phyloP scores from a whole-genome alignment of 2,888 invertebrate species.

The Lasioglossum marginatum region DNA sequence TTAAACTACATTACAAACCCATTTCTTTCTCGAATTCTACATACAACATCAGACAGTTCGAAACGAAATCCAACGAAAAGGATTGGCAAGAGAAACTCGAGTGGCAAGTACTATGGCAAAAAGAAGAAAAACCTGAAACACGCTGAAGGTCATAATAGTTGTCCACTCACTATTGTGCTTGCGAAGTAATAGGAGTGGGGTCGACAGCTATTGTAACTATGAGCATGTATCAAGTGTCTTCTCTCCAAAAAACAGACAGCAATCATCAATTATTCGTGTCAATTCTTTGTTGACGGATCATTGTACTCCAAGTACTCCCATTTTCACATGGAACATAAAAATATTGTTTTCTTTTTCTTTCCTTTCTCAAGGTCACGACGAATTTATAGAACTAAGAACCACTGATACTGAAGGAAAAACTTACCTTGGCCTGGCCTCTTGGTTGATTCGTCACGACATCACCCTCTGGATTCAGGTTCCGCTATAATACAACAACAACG shows the following conservation, averaged over 20 bases:
- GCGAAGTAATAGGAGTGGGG: background rate
- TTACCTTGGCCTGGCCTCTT: conserved; percentile 80
- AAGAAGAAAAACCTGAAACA: background rate
- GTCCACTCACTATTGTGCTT: background rate
- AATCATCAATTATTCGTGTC: background rate
- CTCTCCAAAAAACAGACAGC: background rate
- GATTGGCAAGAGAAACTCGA: background rate
- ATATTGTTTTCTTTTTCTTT: background rate
- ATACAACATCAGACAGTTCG: background rate
- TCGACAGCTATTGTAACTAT: background rate
- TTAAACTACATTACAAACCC: conserved; percentile 2
- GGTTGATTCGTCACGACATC: conserved; percentile 83
- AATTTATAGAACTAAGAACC: conserved; percentile 50
- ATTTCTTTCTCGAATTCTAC: background rate
- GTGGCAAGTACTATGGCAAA: background rate
- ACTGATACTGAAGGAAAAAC: conserved; percentile 66
- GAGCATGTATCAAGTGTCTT: background rate
- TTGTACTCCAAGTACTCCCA: background rate
- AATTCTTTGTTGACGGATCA: background rate
- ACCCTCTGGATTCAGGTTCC: conserved; percentile 81
- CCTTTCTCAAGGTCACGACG: background rate
- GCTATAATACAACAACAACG: conserved; percentile 84
- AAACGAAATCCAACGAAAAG: background rate
- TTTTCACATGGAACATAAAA: background rate
- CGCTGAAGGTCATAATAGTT: background rate